Evolutionary conservation across 2,888 invertebrate species (phyloP).

Genomic region (Habrosyne pyritoides): DNA sequence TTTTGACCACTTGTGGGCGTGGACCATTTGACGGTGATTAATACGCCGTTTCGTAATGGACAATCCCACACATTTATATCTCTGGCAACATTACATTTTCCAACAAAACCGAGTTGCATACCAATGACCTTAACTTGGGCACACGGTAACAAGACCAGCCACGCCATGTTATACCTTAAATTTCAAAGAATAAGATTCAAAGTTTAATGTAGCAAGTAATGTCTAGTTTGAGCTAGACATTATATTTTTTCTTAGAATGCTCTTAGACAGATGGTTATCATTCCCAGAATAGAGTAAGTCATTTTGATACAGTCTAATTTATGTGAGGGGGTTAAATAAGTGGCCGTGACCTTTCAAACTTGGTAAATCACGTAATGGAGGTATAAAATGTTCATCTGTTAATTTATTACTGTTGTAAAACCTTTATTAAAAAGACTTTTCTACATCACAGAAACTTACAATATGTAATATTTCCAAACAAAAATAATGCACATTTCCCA

Average conservation of each 20-base stretch:
- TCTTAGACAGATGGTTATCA: conserved; percentile 20
- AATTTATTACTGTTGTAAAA: no score
- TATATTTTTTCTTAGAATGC: conserved; percentile 3
- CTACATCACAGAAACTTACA: no score
- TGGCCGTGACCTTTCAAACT: neutral
- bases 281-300: conserved; percentile 19
- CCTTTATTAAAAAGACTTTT: no score
- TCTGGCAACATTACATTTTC: conserved; percentile 22
- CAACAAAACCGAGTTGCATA: conserved; percentile 29
- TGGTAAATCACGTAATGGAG: no score
- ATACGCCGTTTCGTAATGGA: neutral
- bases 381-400: no score
- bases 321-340: neutral
- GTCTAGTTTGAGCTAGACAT: neutral
- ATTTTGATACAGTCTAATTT: neutral
- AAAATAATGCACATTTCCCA: neutral
- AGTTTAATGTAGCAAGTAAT: neutral
- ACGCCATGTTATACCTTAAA: neutral
- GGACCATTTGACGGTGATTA: neutral
- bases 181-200: neutral
- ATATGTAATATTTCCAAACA: no score
- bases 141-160: neutral
- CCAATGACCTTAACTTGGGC: conserved; percentile 21
- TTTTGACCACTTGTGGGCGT: conserved; percentile 10
- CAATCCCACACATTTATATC: conserved; percentile 1